Evolutionary conservation across 2,797 vertebrate genomes (phyloP).

Genomic region (Pseudocheirus occidentalis): DNA sequence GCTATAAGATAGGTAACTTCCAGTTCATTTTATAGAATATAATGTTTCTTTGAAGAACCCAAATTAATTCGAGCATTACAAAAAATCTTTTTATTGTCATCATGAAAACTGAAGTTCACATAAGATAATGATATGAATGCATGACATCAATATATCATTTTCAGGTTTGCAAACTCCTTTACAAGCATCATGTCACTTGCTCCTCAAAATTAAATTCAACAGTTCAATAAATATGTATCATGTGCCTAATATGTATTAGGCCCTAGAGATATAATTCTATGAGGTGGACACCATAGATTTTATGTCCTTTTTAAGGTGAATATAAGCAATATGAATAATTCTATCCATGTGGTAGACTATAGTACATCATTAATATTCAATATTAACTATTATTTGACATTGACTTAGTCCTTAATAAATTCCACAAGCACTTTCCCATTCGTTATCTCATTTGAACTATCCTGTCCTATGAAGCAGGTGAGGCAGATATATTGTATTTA

Average conservation of each 20-base stretch:
- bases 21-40: conserved; percentile 9
- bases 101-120: neutral
- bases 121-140: neutral
- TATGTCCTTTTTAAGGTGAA: neutral
- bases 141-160: neutral
- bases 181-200: neutral
- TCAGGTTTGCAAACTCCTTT: neutral
- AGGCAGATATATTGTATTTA: neutral
- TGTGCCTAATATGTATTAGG: neutral
- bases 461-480: neutral
- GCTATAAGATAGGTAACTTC: neutral
- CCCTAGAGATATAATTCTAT: neutral
- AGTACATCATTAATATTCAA: neutral
- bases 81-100: neutral
- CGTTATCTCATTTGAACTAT: neutral
- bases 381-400: neutral
- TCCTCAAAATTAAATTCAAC: neutral
- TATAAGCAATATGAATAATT: neutral
- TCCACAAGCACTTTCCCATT: neutral
- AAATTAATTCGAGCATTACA: conserved; percentile 28
- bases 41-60: conserved; percentile 27
- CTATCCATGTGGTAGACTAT: neutral
- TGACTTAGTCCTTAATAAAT: neutral
- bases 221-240: neutral
- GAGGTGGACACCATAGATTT: neutral